Conservation (phyloP, 2,113 vertebrate genomes). For the Mesembrinibis cayennensis region DNA sequence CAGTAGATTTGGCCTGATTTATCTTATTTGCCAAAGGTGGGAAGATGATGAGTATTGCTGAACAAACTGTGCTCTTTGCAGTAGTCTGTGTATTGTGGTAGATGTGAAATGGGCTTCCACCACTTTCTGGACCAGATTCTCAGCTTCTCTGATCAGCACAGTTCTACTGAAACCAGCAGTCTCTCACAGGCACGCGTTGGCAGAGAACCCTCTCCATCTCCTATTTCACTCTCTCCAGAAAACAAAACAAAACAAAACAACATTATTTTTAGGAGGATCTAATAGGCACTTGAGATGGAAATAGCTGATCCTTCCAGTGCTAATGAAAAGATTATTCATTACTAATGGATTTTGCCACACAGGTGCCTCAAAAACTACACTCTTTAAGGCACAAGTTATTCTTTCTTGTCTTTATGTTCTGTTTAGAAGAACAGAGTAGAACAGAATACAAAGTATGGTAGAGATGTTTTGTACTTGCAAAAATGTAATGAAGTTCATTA, state of each 20-base stretch:
- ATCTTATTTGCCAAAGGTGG: not conserved
- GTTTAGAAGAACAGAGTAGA: not conserved
- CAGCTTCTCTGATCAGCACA: not conserved
- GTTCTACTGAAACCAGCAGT: not conserved
- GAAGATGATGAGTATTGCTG: not conserved
- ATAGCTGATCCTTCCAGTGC: not conserved
- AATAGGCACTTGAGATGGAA: not conserved
- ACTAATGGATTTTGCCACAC: not conserved
- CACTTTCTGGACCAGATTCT: not conserved
- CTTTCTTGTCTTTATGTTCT: not conserved
- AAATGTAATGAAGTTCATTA: not conserved
- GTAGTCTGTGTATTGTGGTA: not conserved
- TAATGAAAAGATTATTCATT: not conserved
- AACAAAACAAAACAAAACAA: not conserved
- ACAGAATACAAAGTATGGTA: not conserved
- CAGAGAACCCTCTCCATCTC: not conserved
- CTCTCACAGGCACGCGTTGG: fast-evolving
- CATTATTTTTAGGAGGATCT: not conserved
- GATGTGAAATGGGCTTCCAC: not conserved
- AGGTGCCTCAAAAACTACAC: not conserved
- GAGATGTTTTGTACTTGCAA: not conserved
- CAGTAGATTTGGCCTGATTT: not conserved
- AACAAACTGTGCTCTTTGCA: not conserved
- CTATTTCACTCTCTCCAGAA: not conserved
- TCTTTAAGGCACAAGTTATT: not conserved